Evolutionary conservation across 2,113 vertebrate species (phyloP).

Genomic region (Toxostoma redivivum): DNA sequence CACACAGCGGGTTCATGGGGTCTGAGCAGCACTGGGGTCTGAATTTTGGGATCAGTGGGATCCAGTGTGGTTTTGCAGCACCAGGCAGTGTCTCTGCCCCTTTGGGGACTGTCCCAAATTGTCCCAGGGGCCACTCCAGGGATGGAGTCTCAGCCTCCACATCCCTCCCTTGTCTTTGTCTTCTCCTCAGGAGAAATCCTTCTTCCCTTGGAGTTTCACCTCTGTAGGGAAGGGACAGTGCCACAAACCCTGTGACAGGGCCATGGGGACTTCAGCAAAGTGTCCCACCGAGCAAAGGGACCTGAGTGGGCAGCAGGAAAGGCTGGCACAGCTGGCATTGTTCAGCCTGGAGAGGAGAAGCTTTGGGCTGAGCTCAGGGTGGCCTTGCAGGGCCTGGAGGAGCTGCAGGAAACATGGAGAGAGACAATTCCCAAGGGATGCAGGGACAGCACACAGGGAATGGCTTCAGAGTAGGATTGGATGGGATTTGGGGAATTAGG

Average conservation of each 20-base stretch:
- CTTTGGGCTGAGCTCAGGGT: too few species aligned
- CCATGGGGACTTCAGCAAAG: background rate
- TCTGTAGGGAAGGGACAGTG: background rate
- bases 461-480: too few species aligned
- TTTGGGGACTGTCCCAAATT: background rate
- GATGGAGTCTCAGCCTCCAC: background rate
- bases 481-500: too few species aligned
- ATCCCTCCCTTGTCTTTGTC: background rate
- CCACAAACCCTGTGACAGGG: rapidly evolving
- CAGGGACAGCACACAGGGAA: background rate
- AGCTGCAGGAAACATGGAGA: too few species aligned
- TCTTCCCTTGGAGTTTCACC: background rate
- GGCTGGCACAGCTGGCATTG: background rate
- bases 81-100: background rate
- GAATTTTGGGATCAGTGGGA: background rate
- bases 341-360: background rate
- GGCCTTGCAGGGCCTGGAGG: too few species aligned
- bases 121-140: background rate
- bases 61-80: background rate
- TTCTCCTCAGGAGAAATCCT: background rate
- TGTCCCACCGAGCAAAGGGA: background rate
- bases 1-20: background rate
- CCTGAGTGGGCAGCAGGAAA: background rate
- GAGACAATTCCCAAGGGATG: too few species aligned
- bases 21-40: background rate